Percentiles rank a stretch among this genome's conserved stretches.
Conservation (phyloP, 2,797 vertebrate species). For the Delichon dasypus region DNA sequence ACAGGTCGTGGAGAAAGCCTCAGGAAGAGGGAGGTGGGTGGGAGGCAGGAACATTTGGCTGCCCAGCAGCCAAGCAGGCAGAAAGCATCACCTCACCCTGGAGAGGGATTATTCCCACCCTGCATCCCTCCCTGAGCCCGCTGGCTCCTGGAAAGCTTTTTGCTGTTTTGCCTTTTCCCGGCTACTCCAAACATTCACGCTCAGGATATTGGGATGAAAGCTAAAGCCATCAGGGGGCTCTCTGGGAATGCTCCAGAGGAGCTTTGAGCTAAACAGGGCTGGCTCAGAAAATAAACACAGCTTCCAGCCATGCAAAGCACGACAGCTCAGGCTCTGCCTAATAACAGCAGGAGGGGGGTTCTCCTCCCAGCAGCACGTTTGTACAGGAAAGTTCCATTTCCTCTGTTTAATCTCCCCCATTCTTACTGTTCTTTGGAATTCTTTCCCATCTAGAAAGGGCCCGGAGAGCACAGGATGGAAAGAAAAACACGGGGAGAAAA, state of each 20-base stretch:
- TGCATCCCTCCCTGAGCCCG: background rate
- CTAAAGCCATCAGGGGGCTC: slow-evolving; percentile 44
- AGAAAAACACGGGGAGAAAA: slow-evolving; percentile 22
- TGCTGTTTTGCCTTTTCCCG: background rate
- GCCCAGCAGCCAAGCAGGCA: background rate
- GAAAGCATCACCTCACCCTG: background rate
- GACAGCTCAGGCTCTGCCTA: background rate
- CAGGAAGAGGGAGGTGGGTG: background rate
- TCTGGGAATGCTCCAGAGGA: background rate
- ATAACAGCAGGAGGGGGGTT: background rate
- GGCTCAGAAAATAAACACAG: slow-evolving; percentile 18
- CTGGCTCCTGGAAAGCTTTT: background rate
- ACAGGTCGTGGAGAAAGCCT: background rate
- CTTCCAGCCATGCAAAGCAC: background rate
- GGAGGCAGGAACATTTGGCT: background rate
- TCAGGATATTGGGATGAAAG: background rate
- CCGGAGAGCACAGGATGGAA: background rate
- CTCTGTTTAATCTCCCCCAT: slow-evolving; percentile 37
- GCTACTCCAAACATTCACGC: background rate
- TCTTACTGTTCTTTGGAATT: slow-evolving; percentile 25
- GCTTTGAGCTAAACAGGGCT: background rate
- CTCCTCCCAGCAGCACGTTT: background rate
- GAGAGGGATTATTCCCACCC: background rate
- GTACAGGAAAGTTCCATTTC: slow-evolving; percentile 30
- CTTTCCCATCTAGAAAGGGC: background rate